Evolutionary conservation across 2,888 invertebrate genomes (phyloP).

Genomic region (Metallyticus violacea): DNA sequence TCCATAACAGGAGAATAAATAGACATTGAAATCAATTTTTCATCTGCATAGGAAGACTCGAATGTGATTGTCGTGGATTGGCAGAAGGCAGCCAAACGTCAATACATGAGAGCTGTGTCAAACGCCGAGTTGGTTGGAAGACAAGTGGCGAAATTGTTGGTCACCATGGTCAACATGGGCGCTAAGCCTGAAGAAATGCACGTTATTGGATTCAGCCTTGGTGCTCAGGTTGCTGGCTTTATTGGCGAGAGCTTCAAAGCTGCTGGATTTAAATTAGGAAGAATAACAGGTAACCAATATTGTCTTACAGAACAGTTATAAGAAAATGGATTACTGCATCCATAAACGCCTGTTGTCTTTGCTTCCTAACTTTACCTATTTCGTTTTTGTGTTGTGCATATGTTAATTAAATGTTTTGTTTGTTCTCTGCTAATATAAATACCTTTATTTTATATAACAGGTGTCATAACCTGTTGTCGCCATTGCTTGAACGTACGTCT

Average conservation of each 20-base stretch:
- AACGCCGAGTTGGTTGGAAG: constrained; percentile 60
- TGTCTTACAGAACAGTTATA: too few relatives aligned
- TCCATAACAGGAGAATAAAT: too few relatives aligned
- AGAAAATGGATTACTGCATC: too few relatives aligned
- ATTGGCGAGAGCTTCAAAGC: constrained; percentile 55
- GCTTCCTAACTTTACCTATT: too few relatives aligned
- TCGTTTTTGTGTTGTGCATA: too few relatives aligned
- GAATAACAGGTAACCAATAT: constrained; percentile 58
- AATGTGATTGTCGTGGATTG: constrained; percentile 58
- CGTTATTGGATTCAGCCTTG: constrained; percentile 58
- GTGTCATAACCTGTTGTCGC: too few relatives aligned
- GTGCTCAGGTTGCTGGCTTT: constrained; percentile 60
- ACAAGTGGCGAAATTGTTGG: constrained; percentile 53
- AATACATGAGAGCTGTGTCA: constrained; percentile 56
- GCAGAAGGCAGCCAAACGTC: constrained; percentile 55
- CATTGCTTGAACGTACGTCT: too few relatives aligned
- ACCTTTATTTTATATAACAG: too few relatives aligned
- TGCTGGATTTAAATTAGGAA: constrained; percentile 49
- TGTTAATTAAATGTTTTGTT: too few relatives aligned
- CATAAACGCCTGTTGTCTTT: too few relatives aligned
- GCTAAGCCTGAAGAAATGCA: constrained; percentile 50
- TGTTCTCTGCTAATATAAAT: too few relatives aligned
- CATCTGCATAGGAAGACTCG: constrained; percentile 51
- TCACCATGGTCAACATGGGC: constrained; percentile 50
- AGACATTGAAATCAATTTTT: too few relatives aligned